Conservation (phyloP, 1,140 invertebrate genomes). For the Diachasma alloeum region DNA sequence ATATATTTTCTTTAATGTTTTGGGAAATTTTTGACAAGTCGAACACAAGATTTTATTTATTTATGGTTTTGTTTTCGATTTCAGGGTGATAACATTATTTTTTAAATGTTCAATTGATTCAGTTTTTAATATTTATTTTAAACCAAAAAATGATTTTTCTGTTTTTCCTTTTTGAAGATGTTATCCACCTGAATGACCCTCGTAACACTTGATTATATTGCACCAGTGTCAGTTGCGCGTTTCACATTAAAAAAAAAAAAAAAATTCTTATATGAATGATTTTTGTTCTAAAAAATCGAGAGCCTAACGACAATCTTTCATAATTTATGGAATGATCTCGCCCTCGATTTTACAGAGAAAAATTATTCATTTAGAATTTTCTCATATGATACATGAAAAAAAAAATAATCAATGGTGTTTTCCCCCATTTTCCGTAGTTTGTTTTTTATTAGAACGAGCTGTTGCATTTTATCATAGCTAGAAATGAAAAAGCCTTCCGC, state of each 20-base stretch:
- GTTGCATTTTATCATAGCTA: slow-evolving; percentile 62
- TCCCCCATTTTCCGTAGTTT: slow-evolving; percentile 41
- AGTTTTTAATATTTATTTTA: neutral
- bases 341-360: too few species aligned
- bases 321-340: too few species aligned
- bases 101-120: neutral
- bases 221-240: slow-evolving; percentile 54
- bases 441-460: slow-evolving; percentile 57
- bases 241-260: neutral
- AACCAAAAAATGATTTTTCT: neutral
- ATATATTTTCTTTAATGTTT: neutral
- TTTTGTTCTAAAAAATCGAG: neutral
- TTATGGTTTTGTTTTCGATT: slow-evolving; percentile 15
- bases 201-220: slow-evolving; percentile 23
- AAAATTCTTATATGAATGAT: neutral
- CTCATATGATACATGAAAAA: slow-evolving; percentile 37
- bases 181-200: neutral
- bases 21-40: slow-evolving; percentile 5
- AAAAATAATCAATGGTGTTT: slow-evolving; percentile 57
- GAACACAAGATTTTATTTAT: slow-evolving; percentile 13
- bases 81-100: slow-evolving; percentile 17
- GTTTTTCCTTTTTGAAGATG: slow-evolving; percentile 20
- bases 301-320: too few species aligned
- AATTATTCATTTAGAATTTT: too few species aligned
- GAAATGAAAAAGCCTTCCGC: slow-evolving; percentile 49